Evolutionary conservation across 2,113 vertebrate genomes (phyloP).

Genomic region (Cairina moschata): DNA sequence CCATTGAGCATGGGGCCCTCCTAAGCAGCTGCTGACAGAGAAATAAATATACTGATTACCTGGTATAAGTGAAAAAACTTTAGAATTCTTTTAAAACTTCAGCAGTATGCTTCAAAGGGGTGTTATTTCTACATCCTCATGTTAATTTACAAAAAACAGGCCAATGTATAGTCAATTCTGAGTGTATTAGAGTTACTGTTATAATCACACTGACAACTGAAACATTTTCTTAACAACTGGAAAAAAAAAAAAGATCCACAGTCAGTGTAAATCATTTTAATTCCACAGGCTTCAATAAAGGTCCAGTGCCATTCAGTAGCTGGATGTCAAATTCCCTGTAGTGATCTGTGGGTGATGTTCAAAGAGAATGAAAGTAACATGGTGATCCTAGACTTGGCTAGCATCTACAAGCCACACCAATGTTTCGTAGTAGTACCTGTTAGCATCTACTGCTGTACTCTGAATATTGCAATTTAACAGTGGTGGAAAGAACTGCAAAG

Average conservation of each 20-base stretch:
- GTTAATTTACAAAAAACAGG: background rate
- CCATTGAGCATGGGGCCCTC: background rate
- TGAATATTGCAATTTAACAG: background rate
- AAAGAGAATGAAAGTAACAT: accelerated
- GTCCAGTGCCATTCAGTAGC: background rate
- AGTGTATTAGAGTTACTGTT: background rate
- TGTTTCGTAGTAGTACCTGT: background rate
- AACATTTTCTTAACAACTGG: background rate
- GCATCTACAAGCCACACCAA: background rate
- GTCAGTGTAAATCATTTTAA: background rate
- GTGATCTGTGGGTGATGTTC: background rate
- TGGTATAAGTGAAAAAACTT: background rate
- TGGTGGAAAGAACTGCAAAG: background rate
- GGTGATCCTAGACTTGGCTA: background rate
- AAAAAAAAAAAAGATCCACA: background rate
- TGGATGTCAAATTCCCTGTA: accelerated
- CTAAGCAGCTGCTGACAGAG: background rate
- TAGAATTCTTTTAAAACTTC: background rate
- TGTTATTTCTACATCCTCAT: background rate
- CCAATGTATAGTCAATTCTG: background rate
- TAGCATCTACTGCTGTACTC: background rate
- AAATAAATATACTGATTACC: background rate
- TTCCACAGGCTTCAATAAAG: background rate
- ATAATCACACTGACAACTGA: background rate
- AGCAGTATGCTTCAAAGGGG: background rate